These are phyloP conservation scores for Tauraco hartlaubi DNA, from an alignment of 2,797 vertebrate species.

Conservation along the genomic window DNA sequence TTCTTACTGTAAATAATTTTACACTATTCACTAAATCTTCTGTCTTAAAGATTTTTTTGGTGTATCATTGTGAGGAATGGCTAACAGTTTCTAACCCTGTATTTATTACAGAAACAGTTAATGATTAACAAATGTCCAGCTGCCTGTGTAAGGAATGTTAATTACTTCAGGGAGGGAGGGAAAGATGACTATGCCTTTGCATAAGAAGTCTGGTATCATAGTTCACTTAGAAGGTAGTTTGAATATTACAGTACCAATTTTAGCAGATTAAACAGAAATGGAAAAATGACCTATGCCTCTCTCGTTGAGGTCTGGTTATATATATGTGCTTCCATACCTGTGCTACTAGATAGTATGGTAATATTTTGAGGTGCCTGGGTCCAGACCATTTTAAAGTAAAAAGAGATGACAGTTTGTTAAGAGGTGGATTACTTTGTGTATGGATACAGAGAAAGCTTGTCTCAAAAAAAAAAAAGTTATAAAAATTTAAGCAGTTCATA, in stretches of 20 bases:
- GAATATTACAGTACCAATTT: background rate
- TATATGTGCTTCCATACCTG: background rate
- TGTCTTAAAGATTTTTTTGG: background rate
- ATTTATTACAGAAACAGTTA: conserved; percentile 49
- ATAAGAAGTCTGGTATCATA: background rate
- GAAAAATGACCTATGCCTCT: background rate
- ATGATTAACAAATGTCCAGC: conserved; percentile 74
- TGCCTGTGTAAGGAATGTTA: conserved; percentile 72
- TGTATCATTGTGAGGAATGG: background rate
- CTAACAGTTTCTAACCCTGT: background rate
- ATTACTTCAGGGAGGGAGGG: conserved; percentile 45
- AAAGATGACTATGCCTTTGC: conserved; percentile 22
- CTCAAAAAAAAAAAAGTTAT: background rate
- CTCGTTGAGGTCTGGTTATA: background rate
- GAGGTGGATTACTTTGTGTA: background rate
- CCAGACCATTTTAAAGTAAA: background rate
- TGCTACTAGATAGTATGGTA: background rate
- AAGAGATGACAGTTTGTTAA: background rate
- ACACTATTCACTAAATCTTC: conserved; percentile 31
- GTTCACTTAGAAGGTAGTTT: conserved; percentile 15
- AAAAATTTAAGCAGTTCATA: background rate
- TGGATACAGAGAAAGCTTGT: background rate
- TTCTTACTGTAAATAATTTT: background rate
- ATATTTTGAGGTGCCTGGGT: background rate
- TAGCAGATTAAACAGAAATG: background rate